These are phyloP conservation scores for Rhodophaea formosa DNA, from an alignment of 2,888 invertebrate genomes.

Conservation along the genomic window DNA sequence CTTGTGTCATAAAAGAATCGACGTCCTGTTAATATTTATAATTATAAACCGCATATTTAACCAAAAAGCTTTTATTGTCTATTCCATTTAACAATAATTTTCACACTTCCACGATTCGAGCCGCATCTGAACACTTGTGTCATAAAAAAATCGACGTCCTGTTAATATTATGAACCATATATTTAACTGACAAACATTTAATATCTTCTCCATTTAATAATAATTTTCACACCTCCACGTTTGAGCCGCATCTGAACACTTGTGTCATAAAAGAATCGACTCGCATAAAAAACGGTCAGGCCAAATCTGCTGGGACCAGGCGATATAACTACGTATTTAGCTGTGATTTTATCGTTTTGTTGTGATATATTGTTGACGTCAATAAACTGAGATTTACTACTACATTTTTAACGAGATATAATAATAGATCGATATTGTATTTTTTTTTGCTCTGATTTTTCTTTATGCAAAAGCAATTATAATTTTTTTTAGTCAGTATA, in stretches of 20 bases:
- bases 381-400: conserved; percentile 8
- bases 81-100: conserved; percentile 15
- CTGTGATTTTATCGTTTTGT: conserved; percentile 39
- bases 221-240: conserved; percentile 28
- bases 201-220: neutral
- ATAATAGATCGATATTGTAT: too few relatives aligned
- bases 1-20: too few relatives aligned
- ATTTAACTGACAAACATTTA: too few relatives aligned
- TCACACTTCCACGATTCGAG: conserved; percentile 27
- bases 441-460: too few relatives aligned
- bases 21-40: too few relatives aligned
- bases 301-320: conserved; percentile 38
- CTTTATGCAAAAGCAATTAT: too few relatives aligned
- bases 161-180: too few relatives aligned
- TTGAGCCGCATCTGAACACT: conserved; percentile 34
- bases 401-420: neutral
- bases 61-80: neutral
- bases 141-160: too few relatives aligned
- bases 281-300: conserved; percentile 38
- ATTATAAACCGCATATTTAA: too few relatives aligned
- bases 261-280: conserved; percentile 43
- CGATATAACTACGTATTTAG: conserved; percentile 40
- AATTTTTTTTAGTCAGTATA: too few relatives aligned
- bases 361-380: conserved; percentile 22
- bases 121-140: conserved; percentile 35